Conservation (phyloP, 1,140 invertebrate genomes). For the Lepidurus apus region DNA sequence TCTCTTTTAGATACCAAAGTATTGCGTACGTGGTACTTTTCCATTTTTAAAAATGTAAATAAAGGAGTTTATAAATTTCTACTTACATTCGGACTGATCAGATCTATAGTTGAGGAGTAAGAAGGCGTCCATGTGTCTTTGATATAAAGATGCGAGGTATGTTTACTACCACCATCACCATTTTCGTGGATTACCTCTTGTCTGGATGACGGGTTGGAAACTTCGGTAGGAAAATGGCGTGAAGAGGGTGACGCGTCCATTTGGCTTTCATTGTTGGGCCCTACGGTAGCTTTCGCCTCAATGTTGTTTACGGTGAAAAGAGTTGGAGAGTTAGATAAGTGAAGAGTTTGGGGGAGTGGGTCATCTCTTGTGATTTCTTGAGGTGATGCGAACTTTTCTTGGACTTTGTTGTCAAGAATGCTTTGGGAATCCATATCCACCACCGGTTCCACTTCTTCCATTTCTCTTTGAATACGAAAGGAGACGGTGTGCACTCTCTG, state of each 20-base stretch:
- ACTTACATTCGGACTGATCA: constrained; percentile 3
- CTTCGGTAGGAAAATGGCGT: not conserved
- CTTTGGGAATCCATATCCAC: not conserved
- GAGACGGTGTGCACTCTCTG: constrained; percentile 1
- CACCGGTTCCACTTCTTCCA: not conserved
- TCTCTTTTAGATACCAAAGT: not conserved
- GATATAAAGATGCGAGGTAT: not conserved
- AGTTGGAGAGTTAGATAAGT: not conserved
- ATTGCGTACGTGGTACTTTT: not conserved
- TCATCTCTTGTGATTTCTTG: not conserved
- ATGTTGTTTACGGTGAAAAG: not conserved
- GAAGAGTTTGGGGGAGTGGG: not conserved
- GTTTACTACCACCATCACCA: not conserved
- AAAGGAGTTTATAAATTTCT: not conserved
- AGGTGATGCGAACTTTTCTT: not conserved
- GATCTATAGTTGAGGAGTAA: constrained; percentile 19
- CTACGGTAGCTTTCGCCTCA: not conserved
- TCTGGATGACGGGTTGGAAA: not conserved
- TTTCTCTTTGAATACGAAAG: constrained; percentile 1
- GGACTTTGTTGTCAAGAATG: not conserved
- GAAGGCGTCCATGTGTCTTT: not conserved
- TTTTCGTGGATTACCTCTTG: not conserved
- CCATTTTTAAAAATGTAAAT: not conserved
- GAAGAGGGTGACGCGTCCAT: not conserved
- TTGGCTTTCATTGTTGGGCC: not conserved